Evolutionary conservation across 2,113 vertebrate genomes (phyloP).

Genomic region (Catagonus wagneri): DNA sequence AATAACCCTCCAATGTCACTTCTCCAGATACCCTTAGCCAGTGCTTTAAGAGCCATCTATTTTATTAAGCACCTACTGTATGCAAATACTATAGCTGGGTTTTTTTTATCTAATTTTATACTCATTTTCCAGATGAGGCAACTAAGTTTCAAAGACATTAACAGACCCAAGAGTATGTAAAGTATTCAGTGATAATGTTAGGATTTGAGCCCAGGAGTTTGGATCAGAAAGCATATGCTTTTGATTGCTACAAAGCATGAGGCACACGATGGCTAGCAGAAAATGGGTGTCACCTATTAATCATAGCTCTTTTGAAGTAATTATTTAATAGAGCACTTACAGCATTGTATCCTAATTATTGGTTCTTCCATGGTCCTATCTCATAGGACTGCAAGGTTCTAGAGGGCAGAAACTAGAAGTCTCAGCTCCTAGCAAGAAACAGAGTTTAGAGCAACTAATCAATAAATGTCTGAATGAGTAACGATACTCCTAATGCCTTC

Average conservation of each 20-base stretch:
- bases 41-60: neutral
- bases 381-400: neutral
- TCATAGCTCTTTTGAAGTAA: neutral
- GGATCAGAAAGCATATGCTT: neutral
- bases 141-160: neutral
- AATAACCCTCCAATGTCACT: neutral
- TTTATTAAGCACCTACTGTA: neutral
- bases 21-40: neutral
- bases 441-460: neutral
- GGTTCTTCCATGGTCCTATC: neutral
- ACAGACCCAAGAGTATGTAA: neutral
- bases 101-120: neutral
- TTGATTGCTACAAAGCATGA: neutral
- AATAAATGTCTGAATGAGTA: neutral
- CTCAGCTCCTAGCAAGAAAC: too few species aligned
- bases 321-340: neutral
- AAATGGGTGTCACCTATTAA: neutral
- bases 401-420: neutral
- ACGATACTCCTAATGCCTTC: neutral
- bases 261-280: neutral
- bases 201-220: neutral
- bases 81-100: neutral
- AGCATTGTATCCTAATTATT: neutral
- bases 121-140: neutral
- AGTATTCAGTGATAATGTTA: neutral